These are phyloP conservation scores for Cyanistes caeruleus DNA, from an alignment of 2,113 vertebrate species.

Conservation along the genomic window DNA sequence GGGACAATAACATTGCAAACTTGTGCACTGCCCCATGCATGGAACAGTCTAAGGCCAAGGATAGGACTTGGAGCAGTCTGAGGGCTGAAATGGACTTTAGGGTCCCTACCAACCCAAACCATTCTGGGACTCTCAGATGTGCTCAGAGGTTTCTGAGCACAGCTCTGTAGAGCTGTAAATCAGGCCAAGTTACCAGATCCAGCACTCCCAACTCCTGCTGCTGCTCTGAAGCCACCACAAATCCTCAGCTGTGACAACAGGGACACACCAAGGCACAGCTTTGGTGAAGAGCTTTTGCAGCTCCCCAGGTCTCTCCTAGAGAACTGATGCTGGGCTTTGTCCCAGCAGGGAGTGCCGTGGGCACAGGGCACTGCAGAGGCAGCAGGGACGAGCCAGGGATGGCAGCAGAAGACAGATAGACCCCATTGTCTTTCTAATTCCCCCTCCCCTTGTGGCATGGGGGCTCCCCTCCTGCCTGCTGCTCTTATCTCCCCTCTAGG, in stretches of 20 bases:
- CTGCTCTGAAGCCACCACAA: not conserved
- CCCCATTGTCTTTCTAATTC: not conserved
- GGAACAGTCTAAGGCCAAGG: not conserved
- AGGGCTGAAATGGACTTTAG: not conserved
- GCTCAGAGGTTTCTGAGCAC: not conserved
- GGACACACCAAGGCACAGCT: not conserved
- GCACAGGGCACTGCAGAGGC: not conserved
- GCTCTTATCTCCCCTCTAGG: conserved; percentile 20
- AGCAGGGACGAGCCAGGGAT: not conserved
- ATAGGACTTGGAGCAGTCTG: not conserved
- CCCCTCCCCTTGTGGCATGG: not conserved
- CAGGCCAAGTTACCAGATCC: rapidly evolving
- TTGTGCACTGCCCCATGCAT: not conserved
- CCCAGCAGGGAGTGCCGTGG: not conserved
- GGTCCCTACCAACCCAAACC: not conserved
- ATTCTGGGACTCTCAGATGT: rapidly evolving
- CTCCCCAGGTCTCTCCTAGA: rapidly evolving
- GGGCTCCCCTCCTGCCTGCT: not conserved
- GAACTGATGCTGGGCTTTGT: too few relatives aligned
- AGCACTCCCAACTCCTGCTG: rapidly evolving
- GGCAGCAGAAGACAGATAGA: not conserved
- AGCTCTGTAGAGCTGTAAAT: not conserved
- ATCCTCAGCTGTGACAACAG: rapidly evolving
- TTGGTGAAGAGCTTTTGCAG: rapidly evolving
- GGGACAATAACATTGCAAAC: rapidly evolving